These are phyloP conservation scores for Erebia ligea DNA, from an alignment of 2,888 invertebrate species.

Conservation along the genomic window DNA sequence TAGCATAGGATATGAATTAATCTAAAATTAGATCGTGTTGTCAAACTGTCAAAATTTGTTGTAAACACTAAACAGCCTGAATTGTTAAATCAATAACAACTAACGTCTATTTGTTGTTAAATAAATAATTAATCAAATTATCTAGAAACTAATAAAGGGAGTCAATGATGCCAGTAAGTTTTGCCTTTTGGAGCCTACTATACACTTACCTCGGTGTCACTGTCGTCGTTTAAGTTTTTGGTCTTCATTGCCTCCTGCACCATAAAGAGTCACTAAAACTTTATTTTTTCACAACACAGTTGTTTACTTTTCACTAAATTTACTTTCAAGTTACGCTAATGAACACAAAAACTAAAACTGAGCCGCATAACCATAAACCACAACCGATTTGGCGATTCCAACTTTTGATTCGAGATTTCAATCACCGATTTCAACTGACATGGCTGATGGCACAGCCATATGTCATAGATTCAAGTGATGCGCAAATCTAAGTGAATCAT, in stretches of 20 bases:
- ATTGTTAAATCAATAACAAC: not conserved
- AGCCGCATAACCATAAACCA: conserved; percentile 65
- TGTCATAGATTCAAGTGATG: conserved; percentile 13
- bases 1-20: not conserved
- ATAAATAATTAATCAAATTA: not conserved
- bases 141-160: not conserved
- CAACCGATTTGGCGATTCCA: no score
- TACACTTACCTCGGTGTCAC: conserved; percentile 81
- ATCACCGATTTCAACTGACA: conserved; percentile 60
- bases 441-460: conserved; percentile 51
- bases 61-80: conserved; percentile 9
- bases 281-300: conserved; percentile 66
- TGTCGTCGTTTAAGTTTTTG: conserved; percentile 82
- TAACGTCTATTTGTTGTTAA: no score
- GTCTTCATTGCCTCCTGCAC: conserved; percentile 83
- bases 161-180: conserved; percentile 12
- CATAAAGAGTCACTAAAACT: conserved; percentile 61
- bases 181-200: conserved; percentile 26
- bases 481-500: no score
- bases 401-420: no score
- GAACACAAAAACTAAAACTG: conserved; percentile 70
- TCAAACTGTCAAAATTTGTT: conserved; percentile 16
- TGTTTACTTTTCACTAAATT: conserved; percentile 46
- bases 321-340: conserved; percentile 54
- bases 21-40: conserved; percentile 1